These are phyloP conservation scores for Danio aesculapii DNA, from an alignment of 2,797 vertebrate species.

Conservation along the genomic window DNA sequence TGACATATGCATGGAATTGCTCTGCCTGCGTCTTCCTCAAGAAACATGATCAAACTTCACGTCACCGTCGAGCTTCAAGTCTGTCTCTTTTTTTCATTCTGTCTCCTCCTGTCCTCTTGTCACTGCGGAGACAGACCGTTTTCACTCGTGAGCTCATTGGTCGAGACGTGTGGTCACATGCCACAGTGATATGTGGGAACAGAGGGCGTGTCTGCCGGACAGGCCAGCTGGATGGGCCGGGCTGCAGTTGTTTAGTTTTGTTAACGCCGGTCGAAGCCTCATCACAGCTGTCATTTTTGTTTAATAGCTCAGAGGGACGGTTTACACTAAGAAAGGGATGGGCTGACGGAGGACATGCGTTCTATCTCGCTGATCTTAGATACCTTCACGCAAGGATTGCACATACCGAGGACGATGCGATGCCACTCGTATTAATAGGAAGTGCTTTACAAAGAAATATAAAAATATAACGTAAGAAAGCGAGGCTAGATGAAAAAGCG, in stretches of 20 bases:
- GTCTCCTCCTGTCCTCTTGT: conserved; percentile 49
- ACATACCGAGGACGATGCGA: conserved; percentile 35
- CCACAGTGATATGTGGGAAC: conserved; percentile 73
- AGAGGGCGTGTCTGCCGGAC: conserved; percentile 52
- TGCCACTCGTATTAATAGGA: conserved; percentile 43
- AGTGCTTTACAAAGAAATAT: conserved; percentile 64
- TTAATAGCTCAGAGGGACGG: conserved; percentile 63
- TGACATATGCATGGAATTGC: too few species aligned
- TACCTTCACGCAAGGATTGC: conserved; percentile 18
- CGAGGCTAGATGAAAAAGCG: conserved; percentile 64
- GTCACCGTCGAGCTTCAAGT: conserved; percentile 45
- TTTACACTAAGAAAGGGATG: conserved; percentile 40
- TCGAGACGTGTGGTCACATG: conserved; percentile 71
- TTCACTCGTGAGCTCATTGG: conserved; percentile 69
- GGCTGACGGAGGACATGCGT: background rate
- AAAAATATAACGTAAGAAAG: conserved; percentile 42
- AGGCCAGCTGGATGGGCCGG: conserved; percentile 45
- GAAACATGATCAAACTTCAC: conserved; percentile 32
- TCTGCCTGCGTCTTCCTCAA: background rate
- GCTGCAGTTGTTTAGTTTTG: conserved; percentile 57
- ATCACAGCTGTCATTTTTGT: conserved; percentile 67
- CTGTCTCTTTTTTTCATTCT: conserved; percentile 33
- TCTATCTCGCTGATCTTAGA: conserved; percentile 55
- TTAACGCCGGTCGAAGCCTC: conserved; percentile 62
- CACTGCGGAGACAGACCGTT: conserved; percentile 60